Percentiles rank a stretch among this genome's conserved stretches.
Evolutionary conservation across 1,140 invertebrate species (phyloP).

Genomic region (Zaprionus kolodkinae): DNA sequence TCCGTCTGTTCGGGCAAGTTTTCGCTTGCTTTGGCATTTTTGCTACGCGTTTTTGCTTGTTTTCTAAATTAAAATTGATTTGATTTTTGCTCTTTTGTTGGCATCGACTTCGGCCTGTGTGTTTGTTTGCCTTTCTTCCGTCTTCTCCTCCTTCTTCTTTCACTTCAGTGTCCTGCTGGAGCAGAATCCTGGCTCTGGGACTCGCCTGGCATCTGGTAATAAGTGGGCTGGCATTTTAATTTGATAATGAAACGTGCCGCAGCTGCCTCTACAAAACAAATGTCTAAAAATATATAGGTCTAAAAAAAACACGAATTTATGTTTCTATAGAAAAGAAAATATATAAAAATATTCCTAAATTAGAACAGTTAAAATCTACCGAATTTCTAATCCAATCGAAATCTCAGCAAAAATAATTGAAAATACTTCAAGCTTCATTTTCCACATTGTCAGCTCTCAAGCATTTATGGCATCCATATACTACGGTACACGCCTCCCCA

Average conservation of each 20-base stretch:
- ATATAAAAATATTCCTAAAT: no score
- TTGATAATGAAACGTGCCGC: constrained; percentile 35
- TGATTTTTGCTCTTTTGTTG: constrained; percentile 72
- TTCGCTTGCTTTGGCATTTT: constrained; percentile 74
- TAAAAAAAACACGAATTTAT: not conserved
- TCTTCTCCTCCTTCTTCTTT: not conserved
- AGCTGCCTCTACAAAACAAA: not conserved
- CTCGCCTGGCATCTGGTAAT: constrained; percentile 53
- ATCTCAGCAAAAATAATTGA: not conserved
- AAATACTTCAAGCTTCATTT: not conserved
- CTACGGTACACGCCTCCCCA: not conserved
- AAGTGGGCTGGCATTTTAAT: constrained; percentile 63
- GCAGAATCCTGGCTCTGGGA: constrained; percentile 43
- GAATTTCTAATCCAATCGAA: not conserved
- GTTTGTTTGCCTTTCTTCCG: constrained; percentile 1
- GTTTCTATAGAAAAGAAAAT: not conserved
- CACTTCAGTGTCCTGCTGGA: not conserved
- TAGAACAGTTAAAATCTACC: no score
- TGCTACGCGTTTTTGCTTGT: constrained; percentile 57
- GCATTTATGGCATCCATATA: constrained; percentile 12
- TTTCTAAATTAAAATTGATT: constrained; percentile 82
- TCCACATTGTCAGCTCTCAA: not conserved
- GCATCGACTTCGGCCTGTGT: constrained; percentile 17
- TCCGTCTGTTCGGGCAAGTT: constrained; percentile 29
- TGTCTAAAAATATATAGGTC: not conserved